phyloP scores from a whole-genome alignment of 2,888 invertebrate species.

The Serripes groenlandicus region DNA sequence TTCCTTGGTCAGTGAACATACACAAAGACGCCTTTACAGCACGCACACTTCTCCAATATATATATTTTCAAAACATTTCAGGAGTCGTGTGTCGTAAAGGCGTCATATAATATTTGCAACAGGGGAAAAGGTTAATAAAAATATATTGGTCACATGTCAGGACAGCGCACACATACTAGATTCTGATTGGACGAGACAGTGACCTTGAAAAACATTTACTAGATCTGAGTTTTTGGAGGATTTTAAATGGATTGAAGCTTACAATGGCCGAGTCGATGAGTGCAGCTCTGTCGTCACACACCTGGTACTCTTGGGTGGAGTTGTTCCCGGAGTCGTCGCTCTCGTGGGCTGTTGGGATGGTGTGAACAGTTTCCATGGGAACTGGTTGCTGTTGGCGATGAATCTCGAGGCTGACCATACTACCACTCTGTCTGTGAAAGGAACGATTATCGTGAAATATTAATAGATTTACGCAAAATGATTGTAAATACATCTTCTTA shows the following conservation, averaged over 20 bases:
- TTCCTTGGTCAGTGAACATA: too few relatives aligned
- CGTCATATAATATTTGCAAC: too few relatives aligned
- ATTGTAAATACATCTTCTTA: too few relatives aligned
- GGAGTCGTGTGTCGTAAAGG: too few relatives aligned
- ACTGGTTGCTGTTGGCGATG: conserved; percentile 44
- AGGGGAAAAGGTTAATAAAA: too few relatives aligned
- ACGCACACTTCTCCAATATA: too few relatives aligned
- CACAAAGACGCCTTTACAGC: too few relatives aligned
- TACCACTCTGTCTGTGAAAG: conserved; percentile 54
- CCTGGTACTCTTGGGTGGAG: conserved; percentile 49
- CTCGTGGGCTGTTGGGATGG: conserved; percentile 5
- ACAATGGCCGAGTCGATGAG: conserved; percentile 58
- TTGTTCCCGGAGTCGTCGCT: conserved; percentile 29
- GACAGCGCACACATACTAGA: too few relatives aligned
- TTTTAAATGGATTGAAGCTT: conserved; percentile 64
- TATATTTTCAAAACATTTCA: too few relatives aligned
- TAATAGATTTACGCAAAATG: too few relatives aligned
- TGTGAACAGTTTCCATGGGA: conserved; percentile 14
- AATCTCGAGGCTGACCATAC: conserved; percentile 54
- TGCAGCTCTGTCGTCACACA: conserved; percentile 55
- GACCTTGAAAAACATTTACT: conserved; percentile 55
- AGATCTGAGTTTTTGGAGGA: conserved; percentile 51
- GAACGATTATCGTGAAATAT: too few relatives aligned
- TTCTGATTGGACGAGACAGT: conserved; percentile 45
- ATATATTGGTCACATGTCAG: too few relatives aligned